These are phyloP conservation scores for Megaustenia siamemsis DNA, from an alignment of 2,888 invertebrate species.

Conservation along the genomic window DNA sequence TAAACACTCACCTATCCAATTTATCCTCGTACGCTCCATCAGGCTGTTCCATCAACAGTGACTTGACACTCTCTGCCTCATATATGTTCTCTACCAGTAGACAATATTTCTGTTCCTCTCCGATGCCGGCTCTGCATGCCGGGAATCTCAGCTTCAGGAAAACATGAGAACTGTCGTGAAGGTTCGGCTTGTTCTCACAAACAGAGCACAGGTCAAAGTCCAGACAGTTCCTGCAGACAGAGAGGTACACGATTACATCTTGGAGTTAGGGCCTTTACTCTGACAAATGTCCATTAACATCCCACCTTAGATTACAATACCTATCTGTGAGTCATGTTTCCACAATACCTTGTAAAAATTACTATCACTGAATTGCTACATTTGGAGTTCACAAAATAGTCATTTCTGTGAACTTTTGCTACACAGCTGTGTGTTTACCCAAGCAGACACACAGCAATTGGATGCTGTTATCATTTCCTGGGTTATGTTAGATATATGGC, in stretches of 20 bases:
- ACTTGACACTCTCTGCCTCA: constrained; percentile 16
- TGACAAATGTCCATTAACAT: too few relatives aligned
- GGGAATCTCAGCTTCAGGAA: constrained; percentile 78
- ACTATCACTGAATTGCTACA: too few relatives aligned
- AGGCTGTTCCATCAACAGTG: background rate
- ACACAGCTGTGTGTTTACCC: too few relatives aligned
- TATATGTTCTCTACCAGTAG: constrained; percentile 48
- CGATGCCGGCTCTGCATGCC: constrained; percentile 52
- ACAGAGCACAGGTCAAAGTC: constrained; percentile 79
- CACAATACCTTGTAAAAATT: too few relatives aligned
- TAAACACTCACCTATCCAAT: background rate
- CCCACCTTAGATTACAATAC: too few relatives aligned
- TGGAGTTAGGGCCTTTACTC: too few relatives aligned
- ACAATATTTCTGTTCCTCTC: background rate
- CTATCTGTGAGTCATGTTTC: too few relatives aligned
- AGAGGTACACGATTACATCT: background rate
- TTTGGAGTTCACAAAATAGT: too few relatives aligned
- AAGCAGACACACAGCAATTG: too few relatives aligned
- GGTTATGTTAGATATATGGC: too few relatives aligned
- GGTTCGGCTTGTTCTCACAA: constrained; percentile 73
- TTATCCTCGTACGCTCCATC: background rate
- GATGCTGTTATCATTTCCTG: too few relatives aligned
- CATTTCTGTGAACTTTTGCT: too few relatives aligned
- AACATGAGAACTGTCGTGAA: constrained; percentile 76
- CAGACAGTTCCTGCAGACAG: constrained; percentile 74